Conservation (phyloP, 2,888 invertebrate species). For the Pilophorus perplexus region DNA sequence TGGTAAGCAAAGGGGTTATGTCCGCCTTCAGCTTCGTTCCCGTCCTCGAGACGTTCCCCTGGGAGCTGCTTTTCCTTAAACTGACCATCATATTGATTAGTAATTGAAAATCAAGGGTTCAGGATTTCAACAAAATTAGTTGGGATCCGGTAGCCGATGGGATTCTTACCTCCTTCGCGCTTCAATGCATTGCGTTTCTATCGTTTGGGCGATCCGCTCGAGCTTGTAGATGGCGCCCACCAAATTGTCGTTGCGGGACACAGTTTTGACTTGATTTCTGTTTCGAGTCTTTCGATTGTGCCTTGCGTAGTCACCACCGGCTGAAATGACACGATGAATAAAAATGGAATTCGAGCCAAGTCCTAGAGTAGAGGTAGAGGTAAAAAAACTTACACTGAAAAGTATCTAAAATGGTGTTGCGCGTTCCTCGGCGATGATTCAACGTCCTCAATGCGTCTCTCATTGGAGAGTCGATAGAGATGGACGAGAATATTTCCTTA, state of each 20-base stretch:
- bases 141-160: neutral
- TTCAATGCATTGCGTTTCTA: conserved; percentile 4
- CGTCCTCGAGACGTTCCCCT: neutral
- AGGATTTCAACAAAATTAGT: neutral
- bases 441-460: neutral
- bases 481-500: conserved; percentile 10
- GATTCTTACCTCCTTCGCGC: conserved; percentile 1
- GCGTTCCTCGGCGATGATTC: too few species aligned
- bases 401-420: too few species aligned
- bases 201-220: neutral
- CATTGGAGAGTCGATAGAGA: conserved; percentile 4
- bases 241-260: neutral
- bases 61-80: conserved; percentile 2
- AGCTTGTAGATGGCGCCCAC: neutral
- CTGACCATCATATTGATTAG: neutral
- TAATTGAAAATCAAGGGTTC: neutral
- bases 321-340: too few species aligned
- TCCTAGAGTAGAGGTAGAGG: too few species aligned
- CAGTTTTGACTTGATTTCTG: neutral
- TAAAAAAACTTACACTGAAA: too few species aligned
- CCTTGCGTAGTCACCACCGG: too few species aligned
- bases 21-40: neutral
- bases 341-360: too few species aligned
- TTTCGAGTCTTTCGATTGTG: neutral
- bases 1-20: neutral